Conservation (phyloP, 2,113 vertebrate genomes). For the Amia ocellicauda region DNA sequence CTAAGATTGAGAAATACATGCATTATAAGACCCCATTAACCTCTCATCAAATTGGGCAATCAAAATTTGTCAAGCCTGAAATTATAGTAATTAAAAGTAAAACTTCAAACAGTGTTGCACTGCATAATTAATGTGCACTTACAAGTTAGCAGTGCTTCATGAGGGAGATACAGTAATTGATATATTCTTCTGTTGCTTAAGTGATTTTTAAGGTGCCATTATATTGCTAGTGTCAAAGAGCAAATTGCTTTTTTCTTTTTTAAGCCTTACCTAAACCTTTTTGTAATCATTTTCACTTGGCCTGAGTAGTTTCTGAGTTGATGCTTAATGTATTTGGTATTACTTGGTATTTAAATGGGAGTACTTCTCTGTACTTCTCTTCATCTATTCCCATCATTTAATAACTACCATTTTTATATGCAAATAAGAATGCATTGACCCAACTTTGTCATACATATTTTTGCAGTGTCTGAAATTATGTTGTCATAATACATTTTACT, state of each 20-base stretch:
- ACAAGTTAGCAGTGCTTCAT: conserved; percentile 56
- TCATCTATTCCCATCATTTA: too few relatives aligned
- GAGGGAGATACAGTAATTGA: conserved; percentile 35
- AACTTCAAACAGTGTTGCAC: conserved; percentile 34
- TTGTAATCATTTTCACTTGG: too few relatives aligned
- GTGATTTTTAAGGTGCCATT: neutral
- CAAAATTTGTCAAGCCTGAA: conserved; percentile 70
- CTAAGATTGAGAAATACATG: conserved; percentile 43
- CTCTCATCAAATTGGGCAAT: conserved; percentile 65
- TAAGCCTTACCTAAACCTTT: too few relatives aligned
- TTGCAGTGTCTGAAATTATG: too few relatives aligned
- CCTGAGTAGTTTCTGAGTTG: too few relatives aligned
- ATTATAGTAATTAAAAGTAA: conserved; percentile 68
- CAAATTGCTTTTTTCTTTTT: neutral
- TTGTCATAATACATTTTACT: too few relatives aligned
- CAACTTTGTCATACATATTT: too few relatives aligned
- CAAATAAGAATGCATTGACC: too few relatives aligned
- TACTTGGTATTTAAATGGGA: too few relatives aligned
- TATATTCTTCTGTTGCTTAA: conserved; percentile 27
- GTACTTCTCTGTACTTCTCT: too few relatives aligned
- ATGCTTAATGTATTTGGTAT: too few relatives aligned
- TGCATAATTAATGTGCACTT: conserved; percentile 63
- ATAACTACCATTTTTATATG: too few relatives aligned
- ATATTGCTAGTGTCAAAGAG: neutral
- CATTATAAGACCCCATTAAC: conserved; percentile 61